Conservation (phyloP, 2,113 vertebrate genomes). For the Gymnorhina tibicen region DNA sequence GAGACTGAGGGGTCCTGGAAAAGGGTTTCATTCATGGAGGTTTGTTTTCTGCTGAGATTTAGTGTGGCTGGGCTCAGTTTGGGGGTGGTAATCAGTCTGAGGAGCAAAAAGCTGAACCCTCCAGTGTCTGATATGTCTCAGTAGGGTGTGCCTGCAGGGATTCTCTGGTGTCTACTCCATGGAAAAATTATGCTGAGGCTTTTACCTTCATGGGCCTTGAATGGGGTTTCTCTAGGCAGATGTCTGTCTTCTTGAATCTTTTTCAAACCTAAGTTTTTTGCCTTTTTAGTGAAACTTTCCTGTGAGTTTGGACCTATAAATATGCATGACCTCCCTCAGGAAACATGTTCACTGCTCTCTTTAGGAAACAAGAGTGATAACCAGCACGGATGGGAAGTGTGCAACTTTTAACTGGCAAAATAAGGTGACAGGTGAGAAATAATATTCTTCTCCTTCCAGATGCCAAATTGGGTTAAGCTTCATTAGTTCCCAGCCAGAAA, state of each 20-base stretch:
- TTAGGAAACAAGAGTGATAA: not conserved
- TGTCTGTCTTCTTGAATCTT: not conserved
- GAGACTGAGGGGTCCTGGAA: not conserved
- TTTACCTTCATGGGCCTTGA: not conserved
- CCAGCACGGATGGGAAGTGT: not conserved
- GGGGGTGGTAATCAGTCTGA: not conserved
- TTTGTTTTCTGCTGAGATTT: not conserved
- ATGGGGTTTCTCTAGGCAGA: not conserved
- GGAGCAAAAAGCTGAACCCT: not conserved
- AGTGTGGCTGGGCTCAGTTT: not conserved
- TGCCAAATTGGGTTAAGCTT: not conserved
- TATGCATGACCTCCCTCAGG: not conserved
- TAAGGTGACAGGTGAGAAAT: not conserved
- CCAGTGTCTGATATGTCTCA: fast-evolving
- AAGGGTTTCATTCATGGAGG: too few species aligned
- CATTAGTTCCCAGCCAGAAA: not conserved
- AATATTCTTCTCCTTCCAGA: not conserved
- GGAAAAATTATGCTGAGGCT: not conserved
- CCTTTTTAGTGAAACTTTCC: not conserved
- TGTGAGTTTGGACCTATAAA: not conserved
- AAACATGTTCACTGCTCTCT: not conserved
- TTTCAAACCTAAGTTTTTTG: not conserved
- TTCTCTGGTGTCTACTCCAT: not conserved
- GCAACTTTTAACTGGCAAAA: not conserved
- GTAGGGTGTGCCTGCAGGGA: not conserved